These are phyloP conservation scores for Aleiodes testaceus DNA, from an alignment of 2,888 invertebrate genomes.

Conservation along the genomic window DNA sequence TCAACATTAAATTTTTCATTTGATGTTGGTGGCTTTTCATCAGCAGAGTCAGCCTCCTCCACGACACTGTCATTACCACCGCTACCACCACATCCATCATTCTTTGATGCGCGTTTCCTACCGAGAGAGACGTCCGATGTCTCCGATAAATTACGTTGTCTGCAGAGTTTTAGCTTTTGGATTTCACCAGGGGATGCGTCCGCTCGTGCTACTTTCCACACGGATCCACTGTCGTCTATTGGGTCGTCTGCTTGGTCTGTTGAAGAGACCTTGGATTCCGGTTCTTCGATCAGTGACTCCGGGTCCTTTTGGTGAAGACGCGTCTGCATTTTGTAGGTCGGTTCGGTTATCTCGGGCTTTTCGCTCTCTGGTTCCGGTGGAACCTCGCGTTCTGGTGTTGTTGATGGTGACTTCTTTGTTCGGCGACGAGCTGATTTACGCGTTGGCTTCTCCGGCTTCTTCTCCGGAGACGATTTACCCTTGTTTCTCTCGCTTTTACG, in stretches of 20 bases:
- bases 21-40: constrained; percentile 66
- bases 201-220: constrained; percentile 74
- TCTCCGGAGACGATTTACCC: constrained; percentile 80
- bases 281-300: constrained; percentile 50
- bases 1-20: constrained; percentile 48
- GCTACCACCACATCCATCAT: constrained; percentile 60
- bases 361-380: constrained; percentile 60
- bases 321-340: constrained; percentile 50
- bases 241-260: constrained; percentile 50
- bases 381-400: constrained; percentile 74
- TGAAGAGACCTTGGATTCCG: constrained; percentile 53
- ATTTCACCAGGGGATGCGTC: constrained; percentile 76
- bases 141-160: constrained; percentile 74
- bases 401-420: constrained; percentile 76
- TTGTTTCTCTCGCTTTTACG: constrained; percentile 84
- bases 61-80: constrained; percentile 64
- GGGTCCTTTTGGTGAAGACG: constrained; percentile 51
- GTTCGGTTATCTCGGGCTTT: constrained; percentile 54
- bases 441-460: constrained; percentile 76
- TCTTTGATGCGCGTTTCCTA: constrained; percentile 68
- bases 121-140: constrained; percentile 66
- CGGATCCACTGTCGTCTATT: constrained; percentile 67
- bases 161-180: constrained; percentile 79
- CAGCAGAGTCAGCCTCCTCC: constrained; percentile 71
- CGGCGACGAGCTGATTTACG: constrained; percentile 75